Percentiles rank a stretch among this genome's conserved stretches.
Conservation (phyloP, 2,797 vertebrate genomes). For the Pachyuromys duprasi region DNA sequence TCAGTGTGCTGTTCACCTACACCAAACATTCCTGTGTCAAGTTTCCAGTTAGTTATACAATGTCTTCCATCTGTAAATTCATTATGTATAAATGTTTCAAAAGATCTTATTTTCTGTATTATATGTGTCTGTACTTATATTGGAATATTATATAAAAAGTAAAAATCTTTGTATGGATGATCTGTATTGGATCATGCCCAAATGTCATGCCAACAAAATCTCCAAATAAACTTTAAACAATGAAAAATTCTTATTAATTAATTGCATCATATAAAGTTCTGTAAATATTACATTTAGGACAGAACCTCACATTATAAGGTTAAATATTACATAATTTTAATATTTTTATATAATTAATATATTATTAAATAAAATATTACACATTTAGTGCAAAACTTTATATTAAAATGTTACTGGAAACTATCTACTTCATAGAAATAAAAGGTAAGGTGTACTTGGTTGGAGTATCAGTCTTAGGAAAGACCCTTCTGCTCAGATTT, state of each 20-base stretch:
- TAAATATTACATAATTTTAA: neutral
- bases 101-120: neutral
- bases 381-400: neutral
- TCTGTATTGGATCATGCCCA: neutral
- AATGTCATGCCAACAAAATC: neutral
- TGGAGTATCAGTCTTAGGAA: too few species aligned
- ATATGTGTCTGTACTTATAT: neutral
- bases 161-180: neutral
- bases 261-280: neutral
- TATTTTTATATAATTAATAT: neutral
- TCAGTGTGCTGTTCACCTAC: neutral
- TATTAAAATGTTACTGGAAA: neutral
- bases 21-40: neutral
- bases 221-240: neutral
- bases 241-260: neutral
- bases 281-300: neutral
- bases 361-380: neutral
- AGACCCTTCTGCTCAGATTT: too few species aligned
- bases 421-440: neutral
- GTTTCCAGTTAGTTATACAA: neutral
- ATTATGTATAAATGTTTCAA: neutral
- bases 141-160: neutral
- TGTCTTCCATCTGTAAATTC: neutral
- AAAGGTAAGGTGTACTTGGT: neutral
- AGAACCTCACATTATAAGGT: neutral